phyloP scores from a whole-genome alignment of 2,113 vertebrate species.

The Macquaria ambigua region DNA sequence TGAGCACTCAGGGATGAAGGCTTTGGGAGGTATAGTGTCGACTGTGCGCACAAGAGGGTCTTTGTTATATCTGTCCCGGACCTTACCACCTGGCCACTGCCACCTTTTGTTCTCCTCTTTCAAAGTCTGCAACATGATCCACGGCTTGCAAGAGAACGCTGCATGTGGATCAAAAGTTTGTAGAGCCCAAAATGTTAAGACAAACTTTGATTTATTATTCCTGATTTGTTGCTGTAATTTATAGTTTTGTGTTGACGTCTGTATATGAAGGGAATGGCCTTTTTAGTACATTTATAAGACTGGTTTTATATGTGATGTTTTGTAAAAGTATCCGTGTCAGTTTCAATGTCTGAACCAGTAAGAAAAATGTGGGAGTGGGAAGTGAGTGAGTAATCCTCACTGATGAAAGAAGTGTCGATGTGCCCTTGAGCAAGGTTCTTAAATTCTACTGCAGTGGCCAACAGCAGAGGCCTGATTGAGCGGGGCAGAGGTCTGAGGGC shows the following conservation, averaged over 20 bases:
- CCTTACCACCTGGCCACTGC: conserved; percentile 67
- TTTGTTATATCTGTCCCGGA: conserved; percentile 74
- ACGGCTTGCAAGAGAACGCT: conserved; percentile 10
- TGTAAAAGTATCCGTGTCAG: neutral
- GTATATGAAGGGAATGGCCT: neutral
- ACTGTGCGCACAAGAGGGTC: conserved; percentile 65
- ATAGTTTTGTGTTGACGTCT: neutral
- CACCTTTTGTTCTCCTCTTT: conserved; percentile 74
- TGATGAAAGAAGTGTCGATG: conserved; percentile 13
- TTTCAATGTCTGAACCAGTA: neutral
- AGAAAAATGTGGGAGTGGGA: neutral
- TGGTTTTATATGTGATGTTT: neutral
- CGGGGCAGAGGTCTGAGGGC: neutral
- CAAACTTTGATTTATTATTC: conserved; percentile 6
- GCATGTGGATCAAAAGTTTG: neutral
- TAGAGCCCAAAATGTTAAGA: conserved; percentile 9
- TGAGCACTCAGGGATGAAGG: conserved; percentile 63
- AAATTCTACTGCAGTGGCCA: neutral
- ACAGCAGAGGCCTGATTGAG: conserved; percentile 23
- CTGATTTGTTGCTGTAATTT: conserved; percentile 7
- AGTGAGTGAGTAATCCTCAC: neutral
- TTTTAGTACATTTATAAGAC: neutral
- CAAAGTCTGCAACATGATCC: conserved; percentile 65
- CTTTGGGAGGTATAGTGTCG: conserved; percentile 56
- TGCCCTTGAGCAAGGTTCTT: conserved; percentile 26